A percentile compares a stretch with the other conserved stretches of the same genome.
phyloP scores from a whole-genome alignment of 2,113 vertebrate genomes.

The Sterrhoptilus dennistouni region DNA sequence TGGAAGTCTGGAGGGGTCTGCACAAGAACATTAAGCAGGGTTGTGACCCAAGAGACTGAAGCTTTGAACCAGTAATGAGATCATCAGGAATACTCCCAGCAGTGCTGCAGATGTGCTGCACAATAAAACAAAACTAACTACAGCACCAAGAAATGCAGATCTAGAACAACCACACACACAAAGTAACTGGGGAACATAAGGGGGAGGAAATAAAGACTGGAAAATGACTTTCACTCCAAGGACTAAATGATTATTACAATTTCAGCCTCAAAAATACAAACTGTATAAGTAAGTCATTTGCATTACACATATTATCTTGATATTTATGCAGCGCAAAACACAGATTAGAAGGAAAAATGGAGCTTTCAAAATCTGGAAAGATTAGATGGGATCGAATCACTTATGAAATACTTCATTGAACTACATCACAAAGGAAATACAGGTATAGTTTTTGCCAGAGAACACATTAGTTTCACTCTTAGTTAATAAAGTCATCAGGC shows the following conservation, averaged over 20 bases:
- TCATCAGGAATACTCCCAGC: background rate
- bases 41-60: slow-evolving; percentile 9
- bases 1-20: background rate
- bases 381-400: slow-evolving; percentile 20
- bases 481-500: background rate
- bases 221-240: slow-evolving; percentile 11
- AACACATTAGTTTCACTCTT: background rate
- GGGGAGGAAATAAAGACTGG: background rate
- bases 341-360: slow-evolving; percentile 1
- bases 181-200: background rate
- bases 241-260: slow-evolving; percentile 25
- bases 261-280: background rate
- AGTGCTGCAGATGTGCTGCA: background rate
- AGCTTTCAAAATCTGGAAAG: slow-evolving; percentile 20
- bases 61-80: slow-evolving; percentile 12
- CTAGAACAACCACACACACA: background rate
- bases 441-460: background rate
- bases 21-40: background rate
- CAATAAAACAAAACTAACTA: background rate
- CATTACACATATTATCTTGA: slow-evolving; percentile 39
- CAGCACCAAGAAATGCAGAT: background rate
- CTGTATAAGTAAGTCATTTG: slow-evolving; percentile 12
- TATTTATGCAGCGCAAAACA: slow-evolving; percentile 8
- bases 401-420: background rate
- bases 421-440: background rate